These are phyloP conservation scores for Sepioteuthis lessoniana DNA, from an alignment of 2,888 invertebrate genomes.

Conservation along the genomic window DNA sequence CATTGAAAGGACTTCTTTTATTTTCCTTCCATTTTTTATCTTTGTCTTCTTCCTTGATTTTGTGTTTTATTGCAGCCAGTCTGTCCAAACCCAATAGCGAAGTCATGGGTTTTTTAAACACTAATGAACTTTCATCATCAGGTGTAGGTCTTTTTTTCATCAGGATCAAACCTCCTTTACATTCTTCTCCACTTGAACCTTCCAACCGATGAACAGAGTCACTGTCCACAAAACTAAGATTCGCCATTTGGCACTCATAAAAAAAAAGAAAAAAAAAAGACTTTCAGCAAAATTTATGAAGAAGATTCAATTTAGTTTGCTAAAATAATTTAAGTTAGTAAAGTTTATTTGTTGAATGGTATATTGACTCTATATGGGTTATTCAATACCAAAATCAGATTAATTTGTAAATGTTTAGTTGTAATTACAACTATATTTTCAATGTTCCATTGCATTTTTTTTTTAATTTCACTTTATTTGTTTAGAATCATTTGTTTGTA, in stretches of 20 bases:
- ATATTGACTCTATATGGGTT: too few species aligned
- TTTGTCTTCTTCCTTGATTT: constrained; percentile 54
- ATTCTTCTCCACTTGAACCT: constrained; percentile 65
- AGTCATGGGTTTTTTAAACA: constrained; percentile 63
- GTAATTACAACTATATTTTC: too few species aligned
- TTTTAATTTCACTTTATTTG: too few species aligned
- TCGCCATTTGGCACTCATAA: constrained; percentile 51
- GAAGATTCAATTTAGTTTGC: too few species aligned
- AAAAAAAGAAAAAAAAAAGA: too few species aligned
- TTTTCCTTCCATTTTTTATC: constrained; percentile 51
- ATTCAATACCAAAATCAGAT: too few species aligned
- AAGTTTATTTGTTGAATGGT: too few species aligned
- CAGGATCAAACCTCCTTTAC: constrained; percentile 73
- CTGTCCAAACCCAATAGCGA: constrained; percentile 76
- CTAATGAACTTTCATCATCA: constrained; percentile 53
- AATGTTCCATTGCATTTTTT: too few species aligned
- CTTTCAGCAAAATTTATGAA: too few species aligned
- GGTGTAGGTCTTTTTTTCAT: constrained; percentile 69
- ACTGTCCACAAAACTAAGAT: constrained; percentile 64
- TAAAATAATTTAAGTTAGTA: too few species aligned
- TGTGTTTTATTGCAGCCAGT: constrained; percentile 74
- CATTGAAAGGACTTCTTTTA: constrained; percentile 57
- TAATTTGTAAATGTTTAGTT: too few species aligned
- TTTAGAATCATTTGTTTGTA: too few species aligned
- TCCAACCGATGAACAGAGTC: constrained; percentile 71